Percentiles rank a stretch among this genome's conserved stretches.
Conservation (phyloP, 2,797 vertebrate species). For the Sebastolobus altivelis region DNA sequence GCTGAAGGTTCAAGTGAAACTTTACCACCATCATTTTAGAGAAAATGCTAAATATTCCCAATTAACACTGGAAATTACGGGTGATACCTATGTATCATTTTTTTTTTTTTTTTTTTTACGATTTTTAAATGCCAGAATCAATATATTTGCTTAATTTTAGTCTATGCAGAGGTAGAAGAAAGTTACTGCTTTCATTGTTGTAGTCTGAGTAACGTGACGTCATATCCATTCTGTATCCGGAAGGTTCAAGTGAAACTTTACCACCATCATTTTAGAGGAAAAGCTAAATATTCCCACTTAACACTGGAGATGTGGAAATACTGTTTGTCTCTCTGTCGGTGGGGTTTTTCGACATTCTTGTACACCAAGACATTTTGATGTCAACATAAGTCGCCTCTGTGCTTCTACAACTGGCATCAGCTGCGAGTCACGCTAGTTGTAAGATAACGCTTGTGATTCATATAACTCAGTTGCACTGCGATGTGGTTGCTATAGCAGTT, state of each 20-base stretch:
- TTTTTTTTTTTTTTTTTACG: too few species aligned
- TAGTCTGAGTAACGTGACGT: too few species aligned
- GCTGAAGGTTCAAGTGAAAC: conserved; percentile 22
- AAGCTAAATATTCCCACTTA: background rate
- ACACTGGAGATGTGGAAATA: background rate
- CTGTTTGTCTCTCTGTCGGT: background rate
- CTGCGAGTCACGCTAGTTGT: conserved; percentile 8
- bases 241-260: background rate
- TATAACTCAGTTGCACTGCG: background rate
- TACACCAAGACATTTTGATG: conserved; percentile 1
- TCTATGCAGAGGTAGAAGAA: background rate
- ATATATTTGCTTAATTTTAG: too few species aligned
- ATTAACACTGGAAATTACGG: background rate
- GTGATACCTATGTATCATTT: too few species aligned
- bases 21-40: background rate
- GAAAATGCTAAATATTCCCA: background rate
- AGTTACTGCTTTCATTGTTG: too few species aligned
- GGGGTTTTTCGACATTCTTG: conserved; percentile 5
- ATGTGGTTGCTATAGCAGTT: background rate
- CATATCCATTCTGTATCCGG: too few species aligned
- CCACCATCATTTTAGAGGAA: background rate
- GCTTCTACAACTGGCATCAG: background rate
- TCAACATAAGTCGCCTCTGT: background rate
- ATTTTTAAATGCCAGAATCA: too few species aligned
- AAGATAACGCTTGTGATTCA: background rate